These are phyloP conservation scores for Idaea biselata DNA, from an alignment of 2,888 invertebrate species.

Conservation along the genomic window DNA sequence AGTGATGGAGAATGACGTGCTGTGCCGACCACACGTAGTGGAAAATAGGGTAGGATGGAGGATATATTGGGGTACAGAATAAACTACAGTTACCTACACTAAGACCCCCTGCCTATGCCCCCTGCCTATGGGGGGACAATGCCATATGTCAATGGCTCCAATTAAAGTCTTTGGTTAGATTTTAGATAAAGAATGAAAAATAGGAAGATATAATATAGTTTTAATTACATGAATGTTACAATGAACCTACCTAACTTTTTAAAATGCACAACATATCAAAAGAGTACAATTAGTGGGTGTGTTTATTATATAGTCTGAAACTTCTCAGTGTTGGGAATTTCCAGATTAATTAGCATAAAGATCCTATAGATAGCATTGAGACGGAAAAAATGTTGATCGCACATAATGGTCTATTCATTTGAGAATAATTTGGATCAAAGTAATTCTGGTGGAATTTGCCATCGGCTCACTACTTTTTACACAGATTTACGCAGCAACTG, in stretches of 20 bases:
- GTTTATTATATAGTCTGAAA: neutral
- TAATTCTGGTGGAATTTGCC: neutral
- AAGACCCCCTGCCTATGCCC: too few species aligned
- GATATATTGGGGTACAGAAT: too few species aligned
- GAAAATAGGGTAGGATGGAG: too few species aligned
- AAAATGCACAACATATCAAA: neutral
- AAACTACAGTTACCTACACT: too few species aligned
- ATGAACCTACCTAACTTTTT: neutral
- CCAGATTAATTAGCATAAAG: neutral
- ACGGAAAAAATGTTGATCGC: neutral
- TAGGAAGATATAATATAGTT: too few species aligned
- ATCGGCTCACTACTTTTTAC: neutral
- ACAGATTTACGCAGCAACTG: neutral
- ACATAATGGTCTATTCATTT: neutral
- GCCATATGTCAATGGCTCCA: too few species aligned
- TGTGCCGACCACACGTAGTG: too few species aligned
- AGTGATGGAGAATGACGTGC: too few species aligned
- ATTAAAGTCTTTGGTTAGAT: too few species aligned
- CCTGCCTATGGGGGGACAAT: too few species aligned
- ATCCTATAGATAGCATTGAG: neutral
- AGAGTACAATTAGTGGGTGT: neutral
- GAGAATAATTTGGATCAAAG: neutral
- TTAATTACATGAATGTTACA: too few species aligned
- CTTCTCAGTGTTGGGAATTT: neutral
- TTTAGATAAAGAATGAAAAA: too few species aligned